Conservation (phyloP, 2,888 invertebrate species). For the Notodonta ziczac region DNA sequence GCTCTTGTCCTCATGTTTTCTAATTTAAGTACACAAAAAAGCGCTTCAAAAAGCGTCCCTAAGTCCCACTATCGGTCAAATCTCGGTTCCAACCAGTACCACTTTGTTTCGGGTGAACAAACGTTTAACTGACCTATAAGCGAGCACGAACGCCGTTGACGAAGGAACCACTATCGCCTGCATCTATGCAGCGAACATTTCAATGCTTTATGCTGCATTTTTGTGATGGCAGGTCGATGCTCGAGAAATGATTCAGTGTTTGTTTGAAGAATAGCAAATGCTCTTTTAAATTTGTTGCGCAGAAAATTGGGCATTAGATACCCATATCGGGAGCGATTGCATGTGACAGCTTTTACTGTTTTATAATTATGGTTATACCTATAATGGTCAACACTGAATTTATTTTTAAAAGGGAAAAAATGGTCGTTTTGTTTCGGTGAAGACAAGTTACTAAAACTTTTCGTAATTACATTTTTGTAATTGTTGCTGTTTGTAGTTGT, state of each 20-base stretch:
- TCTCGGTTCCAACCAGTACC: slow-evolving; percentile 66
- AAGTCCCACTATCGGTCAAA: slow-evolving; percentile 65
- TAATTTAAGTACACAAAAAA: slow-evolving; percentile 52
- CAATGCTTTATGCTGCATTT: slow-evolving; percentile 60
- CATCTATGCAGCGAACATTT: slow-evolving; percentile 60
- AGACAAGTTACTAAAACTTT: too few species aligned
- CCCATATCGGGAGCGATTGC: not conserved
- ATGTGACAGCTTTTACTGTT: slow-evolving; percentile 7
- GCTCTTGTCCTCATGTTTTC: slow-evolving; percentile 41
- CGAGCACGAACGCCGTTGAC: slow-evolving; percentile 47
- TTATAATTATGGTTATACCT: too few species aligned
- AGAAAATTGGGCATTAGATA: not conserved
- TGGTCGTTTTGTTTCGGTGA: not conserved
- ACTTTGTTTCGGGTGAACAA: slow-evolving; percentile 62
- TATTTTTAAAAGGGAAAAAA: not conserved
- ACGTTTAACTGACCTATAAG: slow-evolving; percentile 73
- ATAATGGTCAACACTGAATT: too few species aligned
- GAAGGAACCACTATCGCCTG: slow-evolving; percentile 51
- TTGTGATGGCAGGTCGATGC: slow-evolving; percentile 54
- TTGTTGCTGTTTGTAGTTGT: too few species aligned
- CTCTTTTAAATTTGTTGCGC: slow-evolving; percentile 7
- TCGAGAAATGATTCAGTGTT: slow-evolving; percentile 43
- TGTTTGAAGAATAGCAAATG: slow-evolving; percentile 29
- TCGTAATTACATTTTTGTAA: too few species aligned
- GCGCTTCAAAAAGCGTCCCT: slow-evolving; percentile 30